Evolutionary conservation across 2,797 vertebrate species (phyloP), one percentile per base, ranked within the genome.

Genomic region (Labroides dimidiatus): DNA sequence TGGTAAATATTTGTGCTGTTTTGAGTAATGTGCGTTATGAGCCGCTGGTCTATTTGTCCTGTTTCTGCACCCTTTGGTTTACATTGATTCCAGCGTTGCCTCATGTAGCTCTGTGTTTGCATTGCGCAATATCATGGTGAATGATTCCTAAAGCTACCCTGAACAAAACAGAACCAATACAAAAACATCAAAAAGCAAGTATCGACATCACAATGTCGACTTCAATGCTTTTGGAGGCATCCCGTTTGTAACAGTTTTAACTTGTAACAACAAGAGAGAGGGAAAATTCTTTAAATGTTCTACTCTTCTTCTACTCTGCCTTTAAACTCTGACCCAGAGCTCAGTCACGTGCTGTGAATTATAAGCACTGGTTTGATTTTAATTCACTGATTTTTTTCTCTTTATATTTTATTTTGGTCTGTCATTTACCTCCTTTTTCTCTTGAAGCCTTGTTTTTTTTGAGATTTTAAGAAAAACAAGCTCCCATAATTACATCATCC

Each of bases 401-500:
- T n/a, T n/a, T n/a, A n/a, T n/a, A n/a, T n/a, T n/a, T n/a, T n/a
- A n/a, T n/a, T n/a, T 63, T 80, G 24, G 30, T 14, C 12, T 13
- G 4, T 67, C 42, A 47, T 23, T 36, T 7, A 13, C 14, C 6
- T 43, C 48, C 15, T 24, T 2, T 7, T 16, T 23, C 44, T 16
- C 13, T 21, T 77, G 50, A 58, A 20, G 16, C 15, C 33, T 55
- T 57, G 7, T 15, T 62, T 59, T 62, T 59, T 61, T 24, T 6
- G 19, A 19, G 27, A 17, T 33, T 33, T 11, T 36, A 11, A 48
- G 16, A 44, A 62, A 67, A 65, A 82, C 72, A 76, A 73, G 42
- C 21, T 16, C 41, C 59, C 39, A 81, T 85, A 87, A 88, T 84
- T 84, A 82, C 81, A 77, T 69, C 69, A 89, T 87, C 69, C 64